A percentile compares a stretch with the other conserved stretches of the same genome.
Conservation (phyloP, 2,797 vertebrate genomes). For the Pangasius djambal region DNA sequence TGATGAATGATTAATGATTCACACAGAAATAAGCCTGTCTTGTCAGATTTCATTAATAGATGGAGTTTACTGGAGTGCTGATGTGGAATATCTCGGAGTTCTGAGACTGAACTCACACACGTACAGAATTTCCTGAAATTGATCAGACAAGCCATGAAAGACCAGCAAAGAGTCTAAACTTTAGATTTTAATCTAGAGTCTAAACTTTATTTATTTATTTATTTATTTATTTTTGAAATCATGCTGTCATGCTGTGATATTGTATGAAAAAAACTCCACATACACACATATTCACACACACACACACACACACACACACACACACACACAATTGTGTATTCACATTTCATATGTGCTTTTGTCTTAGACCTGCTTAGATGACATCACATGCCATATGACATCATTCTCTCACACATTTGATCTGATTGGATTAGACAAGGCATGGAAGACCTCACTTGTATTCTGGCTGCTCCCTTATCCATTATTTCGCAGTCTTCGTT, state of each 20-base stretch:
- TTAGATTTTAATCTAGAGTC: neutral
- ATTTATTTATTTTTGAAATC: neutral
- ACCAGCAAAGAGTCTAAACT: neutral
- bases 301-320: neutral
- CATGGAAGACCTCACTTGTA: slow-evolving; percentile 16
- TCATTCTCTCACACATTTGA: slow-evolving; percentile 28
- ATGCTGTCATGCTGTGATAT: slow-evolving; percentile 1
- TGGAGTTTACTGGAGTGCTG: neutral
- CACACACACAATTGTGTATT: neutral
- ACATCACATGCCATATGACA: slow-evolving; percentile 30
- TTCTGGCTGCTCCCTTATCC: slow-evolving; percentile 10
- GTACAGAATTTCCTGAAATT: neutral
- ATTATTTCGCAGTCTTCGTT: slow-evolving; percentile 7
- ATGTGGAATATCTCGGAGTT: neutral
- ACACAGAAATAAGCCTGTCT: neutral
- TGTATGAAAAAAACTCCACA: neutral
- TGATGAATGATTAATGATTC: slow-evolving; percentile 3
- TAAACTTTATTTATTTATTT: neutral
- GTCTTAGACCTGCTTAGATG: slow-evolving; percentile 1
- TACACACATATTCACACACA: neutral
- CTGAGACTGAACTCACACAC: neutral
- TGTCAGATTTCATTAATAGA: slow-evolving; percentile 15
- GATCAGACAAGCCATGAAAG: neutral
- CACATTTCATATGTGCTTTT: neutral
- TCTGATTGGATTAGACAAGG: slow-evolving; percentile 35